Evolutionary conservation across 2,888 invertebrate genomes (phyloP).

Genomic region (Philhelius pedissequus): DNA sequence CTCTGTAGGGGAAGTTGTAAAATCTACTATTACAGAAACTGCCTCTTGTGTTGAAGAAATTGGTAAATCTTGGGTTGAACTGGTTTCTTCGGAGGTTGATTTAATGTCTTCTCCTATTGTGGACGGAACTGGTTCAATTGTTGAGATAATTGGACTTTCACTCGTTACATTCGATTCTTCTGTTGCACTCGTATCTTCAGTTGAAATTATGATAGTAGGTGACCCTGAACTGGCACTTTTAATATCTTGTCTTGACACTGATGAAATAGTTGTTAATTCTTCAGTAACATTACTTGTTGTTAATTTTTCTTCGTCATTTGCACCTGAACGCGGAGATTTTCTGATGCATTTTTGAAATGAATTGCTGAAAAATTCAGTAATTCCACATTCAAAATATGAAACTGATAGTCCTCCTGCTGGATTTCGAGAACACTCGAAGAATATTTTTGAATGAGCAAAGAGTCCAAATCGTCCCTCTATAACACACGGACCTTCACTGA

Average conservation of each 20-base stretch:
- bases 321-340: background rate
- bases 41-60: background rate
- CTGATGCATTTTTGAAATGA: background rate
- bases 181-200: background rate
- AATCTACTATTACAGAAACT: background rate
- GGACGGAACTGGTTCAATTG: background rate
- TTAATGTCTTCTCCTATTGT: background rate
- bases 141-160: background rate
- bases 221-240: background rate
- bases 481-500: conserved; percentile 30
- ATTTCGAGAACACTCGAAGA: conserved; percentile 23
- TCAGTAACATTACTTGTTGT: conserved; percentile 22
- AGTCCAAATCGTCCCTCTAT: conserved; percentile 28
- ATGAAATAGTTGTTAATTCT: conserved; percentile 42
- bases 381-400: conserved; percentile 30
- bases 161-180: background rate
- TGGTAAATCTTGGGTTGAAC: background rate
- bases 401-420: conserved; percentile 25
- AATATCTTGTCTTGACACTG: background rate
- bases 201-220: background rate
- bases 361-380: conserved; percentile 15
- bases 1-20: background rate
- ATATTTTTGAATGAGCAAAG: conserved; percentile 23
- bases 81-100: background rate
- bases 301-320: conserved; percentile 31